Evolutionary conservation across 2,797 vertebrate species (phyloP).

Genomic region (Chiloscyllium punctatum): DNA sequence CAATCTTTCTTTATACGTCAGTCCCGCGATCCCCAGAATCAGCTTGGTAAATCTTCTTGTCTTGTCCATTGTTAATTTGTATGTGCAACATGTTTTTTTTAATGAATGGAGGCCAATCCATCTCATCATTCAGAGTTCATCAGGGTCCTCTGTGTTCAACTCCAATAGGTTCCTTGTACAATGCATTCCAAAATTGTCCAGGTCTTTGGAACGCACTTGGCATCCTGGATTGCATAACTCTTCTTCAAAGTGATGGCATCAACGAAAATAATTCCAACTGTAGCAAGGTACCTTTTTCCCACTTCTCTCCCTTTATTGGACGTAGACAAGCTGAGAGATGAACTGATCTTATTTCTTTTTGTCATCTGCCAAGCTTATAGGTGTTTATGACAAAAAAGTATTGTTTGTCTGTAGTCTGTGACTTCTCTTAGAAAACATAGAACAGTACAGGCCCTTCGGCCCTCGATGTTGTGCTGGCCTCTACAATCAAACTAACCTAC

Average conservation of each 20-base stretch:
- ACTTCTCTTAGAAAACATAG: neutral
- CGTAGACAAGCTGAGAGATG: no score
- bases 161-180: neutral
- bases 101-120: neutral
- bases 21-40: no score
- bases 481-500: no score
- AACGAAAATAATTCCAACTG: neutral
- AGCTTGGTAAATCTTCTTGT: no score
- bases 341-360: neutral
- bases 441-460: no score
- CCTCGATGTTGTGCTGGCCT: no score
- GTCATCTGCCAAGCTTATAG: neutral
- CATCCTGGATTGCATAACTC: neutral
- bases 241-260: neutral
- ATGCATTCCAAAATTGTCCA: neutral
- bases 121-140: neutral
- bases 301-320: neutral
- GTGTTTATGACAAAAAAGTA: neutral
- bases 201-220: neutral
- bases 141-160: neutral
- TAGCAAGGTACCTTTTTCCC: neutral
- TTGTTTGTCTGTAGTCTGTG: neutral
- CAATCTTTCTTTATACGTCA: no score
- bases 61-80: neutral
- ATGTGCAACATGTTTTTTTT: neutral